phyloP scores from a whole-genome alignment of 2,888 invertebrate species.

The Dicyrtoma fusca region DNA sequence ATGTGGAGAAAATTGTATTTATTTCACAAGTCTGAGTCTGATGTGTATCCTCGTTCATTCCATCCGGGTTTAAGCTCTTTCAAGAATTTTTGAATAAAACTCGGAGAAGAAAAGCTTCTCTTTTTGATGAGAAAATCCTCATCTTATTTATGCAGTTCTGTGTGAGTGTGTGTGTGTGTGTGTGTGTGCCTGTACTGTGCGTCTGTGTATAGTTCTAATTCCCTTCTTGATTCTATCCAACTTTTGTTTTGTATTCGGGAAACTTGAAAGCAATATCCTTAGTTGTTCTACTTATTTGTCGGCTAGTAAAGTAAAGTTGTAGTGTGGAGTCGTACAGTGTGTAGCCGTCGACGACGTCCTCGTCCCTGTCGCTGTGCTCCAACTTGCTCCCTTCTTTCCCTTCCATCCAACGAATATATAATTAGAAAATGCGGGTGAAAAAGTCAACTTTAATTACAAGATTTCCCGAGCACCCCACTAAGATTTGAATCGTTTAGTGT shows the following conservation, averaged over 20 bases:
- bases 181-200: no score
- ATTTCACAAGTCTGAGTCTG: no score
- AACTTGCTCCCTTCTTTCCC: conserved; percentile 10
- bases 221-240: conserved; percentile 4
- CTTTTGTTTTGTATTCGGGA: conserved; percentile 11
- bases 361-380: neutral
- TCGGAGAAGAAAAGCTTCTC: conserved; percentile 8
- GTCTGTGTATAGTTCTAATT: conserved; percentile 27
- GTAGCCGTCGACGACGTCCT: no score
- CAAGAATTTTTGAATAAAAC: neutral
- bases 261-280: conserved; percentile 30
- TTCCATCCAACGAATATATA: conserved; percentile 19
- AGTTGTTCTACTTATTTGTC: neutral
- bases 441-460: conserved; percentile 32
- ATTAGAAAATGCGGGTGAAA: conserved; percentile 32
- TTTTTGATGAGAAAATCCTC: conserved; percentile 31
- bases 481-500: conserved; percentile 7
- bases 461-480: conserved; percentile 8
- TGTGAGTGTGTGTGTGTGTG: no score
- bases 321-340: neutral
- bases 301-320: neutral
- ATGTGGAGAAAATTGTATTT: no score
- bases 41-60: conserved; percentile 13
- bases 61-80: no score
- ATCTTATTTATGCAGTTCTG: conserved; percentile 28